Conservation (phyloP, 2,888 invertebrate species). For the Sarcophaga variegata region DNA sequence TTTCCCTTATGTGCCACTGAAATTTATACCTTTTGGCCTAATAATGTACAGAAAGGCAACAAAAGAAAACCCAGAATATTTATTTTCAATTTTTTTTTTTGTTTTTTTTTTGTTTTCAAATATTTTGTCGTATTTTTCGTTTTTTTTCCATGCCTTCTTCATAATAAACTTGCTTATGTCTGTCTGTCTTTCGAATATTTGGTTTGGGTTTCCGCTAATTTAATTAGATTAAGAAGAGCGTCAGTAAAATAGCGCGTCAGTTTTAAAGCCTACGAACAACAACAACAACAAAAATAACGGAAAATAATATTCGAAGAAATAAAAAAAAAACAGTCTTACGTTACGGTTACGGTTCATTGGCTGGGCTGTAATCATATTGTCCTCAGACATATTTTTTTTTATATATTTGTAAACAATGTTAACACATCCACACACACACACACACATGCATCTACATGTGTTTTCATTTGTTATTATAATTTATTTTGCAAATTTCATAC, state of each 20-base stretch:
- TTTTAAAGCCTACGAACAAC: constrained; percentile 3
- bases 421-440: background rate
- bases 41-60: background rate
- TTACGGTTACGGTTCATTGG: background rate
- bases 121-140: constrained; percentile 1
- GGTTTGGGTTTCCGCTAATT: constrained; percentile 59
- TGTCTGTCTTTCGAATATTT: constrained; percentile 23
- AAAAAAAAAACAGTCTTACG: no score
- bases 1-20: constrained; percentile 52
- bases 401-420: constrained; percentile 5
- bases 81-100: no score
- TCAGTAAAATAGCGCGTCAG: constrained; percentile 4
- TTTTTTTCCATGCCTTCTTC: constrained; percentile 18
- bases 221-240: constrained; percentile 59
- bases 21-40: constrained; percentile 63
- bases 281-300: background rate
- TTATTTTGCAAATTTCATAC: background rate
- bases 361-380: constrained; percentile 25
- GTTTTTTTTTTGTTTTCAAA: no score
- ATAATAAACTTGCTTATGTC: background rate
- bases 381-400: constrained; percentile 16
- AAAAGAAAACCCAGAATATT: background rate
- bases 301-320: no score
- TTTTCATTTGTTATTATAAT: background rate
- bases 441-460: background rate